Evolutionary conservation across 2,113 vertebrate genomes (phyloP), one percentile per base, ranked within the genome.

Genomic region (Megaleporinus macrocephalus): DNA sequence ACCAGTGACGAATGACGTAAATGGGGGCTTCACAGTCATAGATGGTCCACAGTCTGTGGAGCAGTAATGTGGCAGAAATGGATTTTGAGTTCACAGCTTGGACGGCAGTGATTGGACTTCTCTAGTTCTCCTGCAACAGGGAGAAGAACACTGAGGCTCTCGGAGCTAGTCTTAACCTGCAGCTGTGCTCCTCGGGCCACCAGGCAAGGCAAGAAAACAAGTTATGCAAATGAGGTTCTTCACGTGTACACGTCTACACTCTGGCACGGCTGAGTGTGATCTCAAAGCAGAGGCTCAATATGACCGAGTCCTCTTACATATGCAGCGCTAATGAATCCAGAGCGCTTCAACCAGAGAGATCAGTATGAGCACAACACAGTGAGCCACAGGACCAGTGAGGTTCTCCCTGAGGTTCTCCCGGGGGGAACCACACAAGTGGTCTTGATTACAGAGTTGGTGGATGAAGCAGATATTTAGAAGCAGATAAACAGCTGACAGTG

Each of bases 171-270:
- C 63, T 33, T n/a, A 11, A n/a, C 63, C 22, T 20, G 29, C 5
- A 16, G 29, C 66, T 69, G 51, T 10, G 51, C 47, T 41, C 6
- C 76, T 78, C 51, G 68, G 13, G 26, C 27, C 16, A 74, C 5
- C 49, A 47, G 41, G 16, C 27, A n/a, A 55, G 63, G 18, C 29
- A 24, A n/a, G 77, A 70, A 79, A 57, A n/a, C 29, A 70, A 26
- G 47, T 68, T 66, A 53, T 66, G 15, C 47, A 47, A 49, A 76
- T 49, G 5, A 13, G 0, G 20, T 36, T 68, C n/a, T 22, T 36
- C 29, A 68, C 16, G 18, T 10, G 65, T 22, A 27, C 16, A 68
- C 22, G 30, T 36, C 15, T 36, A 68, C 65, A 33, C 16, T 22
- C 30, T 10, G 4, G 29, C 1, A 14, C 5, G 1, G 41, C 16